phyloP scores from a whole-genome alignment of 2,888 invertebrate genomes.

The Campopleginae sp. region DNA sequence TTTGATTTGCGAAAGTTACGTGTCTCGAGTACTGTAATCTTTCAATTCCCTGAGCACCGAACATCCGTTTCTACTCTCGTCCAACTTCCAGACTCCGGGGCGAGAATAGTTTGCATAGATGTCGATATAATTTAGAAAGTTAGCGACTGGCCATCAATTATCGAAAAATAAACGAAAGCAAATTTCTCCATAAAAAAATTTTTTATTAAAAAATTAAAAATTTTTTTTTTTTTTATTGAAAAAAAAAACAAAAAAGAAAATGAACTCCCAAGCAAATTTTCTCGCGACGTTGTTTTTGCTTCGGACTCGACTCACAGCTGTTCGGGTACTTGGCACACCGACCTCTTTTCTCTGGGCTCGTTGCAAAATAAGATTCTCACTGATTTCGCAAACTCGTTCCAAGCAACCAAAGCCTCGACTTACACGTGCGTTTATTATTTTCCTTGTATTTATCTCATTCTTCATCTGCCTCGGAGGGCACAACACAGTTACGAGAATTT shows the following conservation, averaged over 20 bases:
- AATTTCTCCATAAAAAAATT: background rate
- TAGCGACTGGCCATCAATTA: conserved; percentile 16
- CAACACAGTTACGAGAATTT: background rate
- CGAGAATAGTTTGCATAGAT: conserved; percentile 18
- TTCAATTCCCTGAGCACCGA: conserved; percentile 53
- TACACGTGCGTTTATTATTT: conserved; percentile 15
- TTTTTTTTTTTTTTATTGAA: no score
- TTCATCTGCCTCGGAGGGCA: conserved; percentile 20
- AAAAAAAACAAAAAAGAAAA: background rate
- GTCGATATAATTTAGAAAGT: conserved; percentile 19
- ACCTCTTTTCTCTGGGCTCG: conserved; percentile 22
- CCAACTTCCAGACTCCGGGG: conserved; percentile 31
- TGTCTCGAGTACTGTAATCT: conserved; percentile 61
- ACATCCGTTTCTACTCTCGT: conserved; percentile 54
- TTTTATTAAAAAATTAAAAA: no score
- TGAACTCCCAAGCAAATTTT: background rate
- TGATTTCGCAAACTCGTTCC: conserved; percentile 59
- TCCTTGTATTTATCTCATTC: conserved; percentile 16
- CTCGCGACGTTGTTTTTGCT: background rate
- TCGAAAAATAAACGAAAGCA: conserved; percentile 20
- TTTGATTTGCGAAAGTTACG: conserved; percentile 56
- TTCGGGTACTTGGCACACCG: background rate
- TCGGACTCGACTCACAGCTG: conserved; percentile 5
- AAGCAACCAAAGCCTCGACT: background rate
- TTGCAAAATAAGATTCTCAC: conserved; percentile 32